phyloP scores from a whole-genome alignment of 53 echinoderm and acorn worm species.

The Holothuria leucospilota region DNA sequence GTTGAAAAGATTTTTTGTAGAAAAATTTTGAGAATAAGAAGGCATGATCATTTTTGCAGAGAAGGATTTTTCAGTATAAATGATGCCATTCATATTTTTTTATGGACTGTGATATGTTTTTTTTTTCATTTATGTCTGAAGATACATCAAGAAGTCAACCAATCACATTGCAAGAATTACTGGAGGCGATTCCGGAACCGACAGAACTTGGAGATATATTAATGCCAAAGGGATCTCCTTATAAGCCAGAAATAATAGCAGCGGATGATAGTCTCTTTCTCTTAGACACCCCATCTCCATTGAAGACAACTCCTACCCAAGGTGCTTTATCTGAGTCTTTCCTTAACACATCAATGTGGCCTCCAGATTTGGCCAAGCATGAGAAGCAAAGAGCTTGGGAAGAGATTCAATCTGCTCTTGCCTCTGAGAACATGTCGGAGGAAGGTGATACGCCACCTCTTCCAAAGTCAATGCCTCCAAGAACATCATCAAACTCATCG shows the following conservation, averaged over 20 bases:
- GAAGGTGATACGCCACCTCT: constrained; percentile 67
- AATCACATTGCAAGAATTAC: constrained; percentile 76
- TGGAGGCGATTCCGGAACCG: constrained; percentile 65
- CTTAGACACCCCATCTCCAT: background rate
- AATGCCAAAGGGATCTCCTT: background rate
- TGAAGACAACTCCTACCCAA: background rate
- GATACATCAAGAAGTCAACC: constrained; percentile 10
- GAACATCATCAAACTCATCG: constrained; percentile 36
- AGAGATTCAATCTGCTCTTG: constrained; percentile 34
- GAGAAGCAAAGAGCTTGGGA: constrained; percentile 36
- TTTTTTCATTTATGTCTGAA: too few relatives aligned
- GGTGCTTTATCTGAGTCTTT: constrained; percentile 36
- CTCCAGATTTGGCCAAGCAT: constrained; percentile 2
- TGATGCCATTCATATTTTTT: too few relatives aligned
- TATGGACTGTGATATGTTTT: too few relatives aligned
- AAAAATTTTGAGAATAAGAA: too few relatives aligned
- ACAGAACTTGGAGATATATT: background rate
- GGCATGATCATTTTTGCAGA: too few relatives aligned
- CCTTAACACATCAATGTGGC: constrained; percentile 37
- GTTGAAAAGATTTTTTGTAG: too few relatives aligned
- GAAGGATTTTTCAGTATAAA: too few relatives aligned
- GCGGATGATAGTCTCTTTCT: background rate
- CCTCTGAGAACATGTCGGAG: background rate
- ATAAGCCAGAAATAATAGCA: background rate
- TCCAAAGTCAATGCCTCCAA: constrained; percentile 66